Base-by-base conservation (phyloP, 1,140 invertebrate species). In the Cydia pomonella region DNA sequence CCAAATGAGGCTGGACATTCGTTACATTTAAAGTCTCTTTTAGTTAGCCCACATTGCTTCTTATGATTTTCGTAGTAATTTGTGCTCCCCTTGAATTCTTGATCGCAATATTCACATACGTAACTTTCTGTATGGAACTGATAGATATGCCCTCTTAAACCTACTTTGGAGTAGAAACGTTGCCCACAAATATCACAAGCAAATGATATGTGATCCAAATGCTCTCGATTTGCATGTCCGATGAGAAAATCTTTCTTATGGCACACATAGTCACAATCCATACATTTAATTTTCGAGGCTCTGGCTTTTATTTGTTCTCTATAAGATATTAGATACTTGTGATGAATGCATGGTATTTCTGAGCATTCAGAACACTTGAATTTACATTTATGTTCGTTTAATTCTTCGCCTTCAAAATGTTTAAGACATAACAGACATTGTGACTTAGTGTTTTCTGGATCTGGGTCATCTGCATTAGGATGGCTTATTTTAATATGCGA, bases 161-260 rank as follows among this genome's bases (percentile, higher is more conserved):
- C 80, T 16, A 79, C 44, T 76, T 82, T 82, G 1, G 80, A 80
- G 53, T 82, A 84, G 47, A 84, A 84, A 12, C 78, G 82, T 29
- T 78, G 76, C 3, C 63, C 71, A 18, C 82, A 84, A 69, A 82
- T 76, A 10, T 73, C 76, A 59, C 82, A 84, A 2, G 80, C 79
- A 53, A 82, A 84, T 0, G 82, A 80, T 72, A 82, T 78, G 33
- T 82, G 76, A 16, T 82, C 78, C 71, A 84, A 82, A 79, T 84
- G 82, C 38, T 84, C 82, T n/a, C 80, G 27, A 53, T 75, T 75
- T 4, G 64, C 74, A 38, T 75, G 74, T 1, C 23, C 59, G 18
- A 75, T 47, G 7, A 75, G 21, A 53, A 69, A 25, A 21, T 47
- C 44, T 59, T 64, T 82, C 59, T 79, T 75, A 12, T 71, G 44